A percentile compares a stretch with the other conserved stretches of the same genome.
Conservation (phyloP, 2,888 invertebrate genomes). For the Oscheius sp. region DNA sequence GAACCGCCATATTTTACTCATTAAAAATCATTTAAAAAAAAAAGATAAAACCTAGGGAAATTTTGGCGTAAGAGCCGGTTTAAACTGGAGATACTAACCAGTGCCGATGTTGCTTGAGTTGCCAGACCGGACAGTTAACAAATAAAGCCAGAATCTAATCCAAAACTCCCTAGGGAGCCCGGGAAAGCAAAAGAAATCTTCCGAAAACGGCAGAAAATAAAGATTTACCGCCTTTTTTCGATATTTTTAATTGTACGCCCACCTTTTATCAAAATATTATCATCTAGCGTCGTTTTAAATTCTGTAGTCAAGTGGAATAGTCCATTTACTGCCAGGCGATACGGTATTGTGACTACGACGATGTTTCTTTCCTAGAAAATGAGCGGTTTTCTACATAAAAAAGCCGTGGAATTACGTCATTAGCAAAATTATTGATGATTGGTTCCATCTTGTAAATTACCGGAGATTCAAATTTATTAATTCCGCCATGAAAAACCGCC, state of each 20-base stretch:
- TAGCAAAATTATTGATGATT: slow-evolving; percentile 45
- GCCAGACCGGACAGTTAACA: too few species aligned
- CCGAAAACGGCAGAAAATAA: too few species aligned
- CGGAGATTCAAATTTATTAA: slow-evolving; percentile 38
- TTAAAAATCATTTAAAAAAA: too few species aligned
- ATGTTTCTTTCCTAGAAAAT: slow-evolving; percentile 40
- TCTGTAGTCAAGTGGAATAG: slow-evolving; percentile 38
- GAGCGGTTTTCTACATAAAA: neutral
- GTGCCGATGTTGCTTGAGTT: too few species aligned
- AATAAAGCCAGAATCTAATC: too few species aligned
- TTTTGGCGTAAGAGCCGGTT: too few species aligned
- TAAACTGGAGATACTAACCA: too few species aligned
- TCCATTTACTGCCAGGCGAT: slow-evolving; percentile 41
- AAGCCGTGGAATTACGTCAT: slow-evolving; percentile 32
- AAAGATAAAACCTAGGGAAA: too few species aligned
- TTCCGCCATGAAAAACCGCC: slow-evolving; percentile 46
- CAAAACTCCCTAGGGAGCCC: too few species aligned
- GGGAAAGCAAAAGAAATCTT: too few species aligned
- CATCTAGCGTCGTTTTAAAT: slow-evolving; percentile 14
- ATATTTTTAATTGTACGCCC: neutral
- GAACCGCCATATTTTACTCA: too few species aligned
- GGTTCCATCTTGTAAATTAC: slow-evolving; percentile 36
- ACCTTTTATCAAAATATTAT: slow-evolving; percentile 39
- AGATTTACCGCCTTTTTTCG: too few species aligned
- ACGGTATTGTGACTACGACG: slow-evolving; percentile 41